Evolutionary conservation across 2,888 invertebrate genomes (phyloP).

Genomic region (Podabrus alpinus): DNA sequence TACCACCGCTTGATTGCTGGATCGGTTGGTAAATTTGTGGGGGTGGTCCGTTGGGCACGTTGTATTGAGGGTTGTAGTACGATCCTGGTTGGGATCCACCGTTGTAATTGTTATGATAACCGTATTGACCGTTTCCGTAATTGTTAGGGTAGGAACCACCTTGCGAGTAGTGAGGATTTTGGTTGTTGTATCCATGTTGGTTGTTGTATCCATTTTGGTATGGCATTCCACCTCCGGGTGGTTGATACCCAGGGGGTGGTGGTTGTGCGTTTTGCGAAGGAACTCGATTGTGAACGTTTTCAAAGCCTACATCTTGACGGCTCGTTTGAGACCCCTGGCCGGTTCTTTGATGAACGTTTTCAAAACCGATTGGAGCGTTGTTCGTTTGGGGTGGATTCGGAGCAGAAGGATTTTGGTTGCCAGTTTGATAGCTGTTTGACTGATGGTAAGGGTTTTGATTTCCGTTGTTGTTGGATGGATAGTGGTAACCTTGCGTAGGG

Average conservation of each 20-base stretch:
- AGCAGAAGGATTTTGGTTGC: background rate
- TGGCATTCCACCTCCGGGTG: background rate
- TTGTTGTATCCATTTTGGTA: background rate
- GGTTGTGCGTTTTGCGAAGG: constrained; percentile 2
- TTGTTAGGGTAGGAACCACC: background rate
- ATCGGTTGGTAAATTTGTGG: constrained; percentile 22
- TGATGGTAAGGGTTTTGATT: background rate
- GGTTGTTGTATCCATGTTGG: background rate
- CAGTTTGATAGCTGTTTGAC: background rate
- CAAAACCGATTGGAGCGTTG: constrained; percentile 12
- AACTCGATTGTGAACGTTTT: constrained; percentile 4
- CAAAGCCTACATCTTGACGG: background rate
- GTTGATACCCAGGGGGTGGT: background rate
- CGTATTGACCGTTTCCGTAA: background rate
- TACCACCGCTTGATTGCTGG: constrained; percentile 15
- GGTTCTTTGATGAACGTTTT: constrained; percentile 5
- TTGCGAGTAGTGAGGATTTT: background rate
- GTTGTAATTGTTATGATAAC: background rate
- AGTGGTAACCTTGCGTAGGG: background rate
- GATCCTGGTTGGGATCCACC: background rate
- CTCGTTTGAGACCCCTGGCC: background rate
- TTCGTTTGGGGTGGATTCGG: background rate
- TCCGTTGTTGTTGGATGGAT: background rate
- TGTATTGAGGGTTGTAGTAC: constrained; percentile 15
- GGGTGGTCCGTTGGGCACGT: constrained; percentile 4